Evolutionary conservation across 2,888 invertebrate genomes (phyloP), one percentile per base, ranked within the genome.

Genomic region (Acrocyrtus sp.): DNA sequence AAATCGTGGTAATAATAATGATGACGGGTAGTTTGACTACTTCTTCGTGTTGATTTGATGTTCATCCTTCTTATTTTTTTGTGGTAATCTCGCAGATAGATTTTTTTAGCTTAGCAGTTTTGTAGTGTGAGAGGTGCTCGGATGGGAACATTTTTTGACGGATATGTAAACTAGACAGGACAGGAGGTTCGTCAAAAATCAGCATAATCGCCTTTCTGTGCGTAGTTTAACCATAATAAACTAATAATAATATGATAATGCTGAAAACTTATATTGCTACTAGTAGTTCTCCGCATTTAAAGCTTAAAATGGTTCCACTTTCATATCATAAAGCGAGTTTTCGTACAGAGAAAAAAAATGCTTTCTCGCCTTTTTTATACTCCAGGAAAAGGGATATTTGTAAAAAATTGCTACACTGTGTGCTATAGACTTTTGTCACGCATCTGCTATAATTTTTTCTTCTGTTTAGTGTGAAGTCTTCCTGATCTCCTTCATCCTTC

Each of bases 111-210:
- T n/a, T n/a, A n/a, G n/a, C n/a, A n/a, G n/a, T n/a, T n/a, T n/a
- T n/a, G 22, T 45, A 5, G 58, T 19, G 29, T 45, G 10, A 41
- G 8, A 45, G 45, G 58, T 58, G 21, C 27, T 26, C 24, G 45
- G 68, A 54, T 68, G 61, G 54, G 53, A 56, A 61, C 5, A 45
- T 62, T 69, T 39, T 57, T 60, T 62, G 69, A 69, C 54, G 61
- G 61, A 61, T 69, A 69, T 69, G 69, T 56, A 69, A 69, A 69
- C 41, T 54, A 62, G 69, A 69, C 56, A 62, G 69, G 69, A 69
- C 69, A 69, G 69, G 61, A 62, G 69, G 61, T 62, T 43, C 58
- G 45, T 68, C 60, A 68, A 68, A n/a, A 68, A 68, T 68, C 68
- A 62, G 61, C 69, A 69, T 69, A 69, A 69, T 69, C 69, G 62